phyloP scores from a whole-genome alignment of 2,113 vertebrate genomes.

The Euleptes europaea region DNA sequence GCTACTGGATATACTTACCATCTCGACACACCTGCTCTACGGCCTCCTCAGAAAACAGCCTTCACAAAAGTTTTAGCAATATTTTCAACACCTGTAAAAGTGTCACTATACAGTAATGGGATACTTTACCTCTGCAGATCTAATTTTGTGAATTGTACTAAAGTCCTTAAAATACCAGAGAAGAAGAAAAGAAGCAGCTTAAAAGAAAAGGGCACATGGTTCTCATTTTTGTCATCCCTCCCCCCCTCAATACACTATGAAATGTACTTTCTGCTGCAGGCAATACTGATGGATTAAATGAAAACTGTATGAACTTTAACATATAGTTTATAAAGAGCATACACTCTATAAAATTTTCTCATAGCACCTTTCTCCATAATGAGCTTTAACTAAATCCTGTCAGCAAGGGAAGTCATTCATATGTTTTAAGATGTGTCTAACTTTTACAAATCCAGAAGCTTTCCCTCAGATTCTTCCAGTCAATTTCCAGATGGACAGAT shows the following conservation, averaged over 20 bases:
- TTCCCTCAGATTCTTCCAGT: constrained; percentile 58
- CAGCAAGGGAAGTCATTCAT: constrained; percentile 56
- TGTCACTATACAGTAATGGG: constrained; percentile 50
- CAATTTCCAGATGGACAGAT: constrained; percentile 8
- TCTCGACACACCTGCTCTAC: constrained; percentile 7
- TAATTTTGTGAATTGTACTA: constrained; percentile 40
- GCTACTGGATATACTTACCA: neutral
- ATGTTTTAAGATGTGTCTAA: constrained; percentile 65
- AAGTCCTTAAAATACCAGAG: constrained; percentile 54
- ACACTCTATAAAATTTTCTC: constrained; percentile 71
- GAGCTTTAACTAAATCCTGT: constrained; percentile 72
- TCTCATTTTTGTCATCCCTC: constrained; percentile 63
- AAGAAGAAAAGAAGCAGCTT: constrained; percentile 32
- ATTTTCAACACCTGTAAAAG: constrained; percentile 54
- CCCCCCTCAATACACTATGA: constrained; percentile 37
- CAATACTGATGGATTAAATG: constrained; percentile 71
- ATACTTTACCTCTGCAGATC: constrained; percentile 30
- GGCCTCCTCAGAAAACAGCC: neutral
- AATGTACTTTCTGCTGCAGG: constrained; percentile 71
- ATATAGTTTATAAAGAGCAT: constrained; percentile 65
- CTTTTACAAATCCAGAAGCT: constrained; percentile 52
- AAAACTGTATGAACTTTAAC: constrained; percentile 67
- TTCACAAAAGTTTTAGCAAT: neutral
- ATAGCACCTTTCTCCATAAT: constrained; percentile 71
- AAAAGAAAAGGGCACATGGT: constrained; percentile 67